These are phyloP conservation scores for Oligia strigilis DNA, from an alignment of 2,888 invertebrate species.

Conservation along the genomic window DNA sequence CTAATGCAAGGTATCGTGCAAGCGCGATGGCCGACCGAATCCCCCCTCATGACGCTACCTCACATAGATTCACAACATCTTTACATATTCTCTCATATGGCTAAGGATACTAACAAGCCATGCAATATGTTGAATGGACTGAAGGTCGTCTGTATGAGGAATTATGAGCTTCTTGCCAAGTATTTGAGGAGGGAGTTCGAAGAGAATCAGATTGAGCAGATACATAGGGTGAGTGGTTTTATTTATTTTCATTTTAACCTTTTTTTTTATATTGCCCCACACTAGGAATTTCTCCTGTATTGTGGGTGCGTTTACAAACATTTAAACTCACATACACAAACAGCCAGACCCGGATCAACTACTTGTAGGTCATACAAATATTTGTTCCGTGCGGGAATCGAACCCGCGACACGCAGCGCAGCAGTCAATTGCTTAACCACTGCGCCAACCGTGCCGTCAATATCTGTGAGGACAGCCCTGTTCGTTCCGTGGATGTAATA, in stretches of 20 bases:
- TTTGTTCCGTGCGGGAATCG: no score
- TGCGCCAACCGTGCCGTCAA: no score
- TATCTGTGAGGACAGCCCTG: no score
- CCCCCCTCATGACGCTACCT: slow-evolving; percentile 94
- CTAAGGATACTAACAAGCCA: slow-evolving; percentile 80
- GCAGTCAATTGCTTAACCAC: no score
- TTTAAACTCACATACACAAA: no score
- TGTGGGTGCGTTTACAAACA: no score
- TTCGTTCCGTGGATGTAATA: no score
- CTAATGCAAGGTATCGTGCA: slow-evolving; percentile 97
- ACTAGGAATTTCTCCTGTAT: no score
- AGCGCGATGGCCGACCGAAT: slow-evolving; percentile 95
- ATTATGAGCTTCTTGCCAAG: slow-evolving; percentile 91
- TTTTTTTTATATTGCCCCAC: no score
- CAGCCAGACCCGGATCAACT: no score
- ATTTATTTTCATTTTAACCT: not conserved
- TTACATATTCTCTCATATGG: slow-evolving; percentile 90
- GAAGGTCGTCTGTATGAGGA: slow-evolving; percentile 88
- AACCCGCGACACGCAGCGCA: no score
- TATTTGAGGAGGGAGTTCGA: slow-evolving; percentile 92
- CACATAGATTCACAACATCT: slow-evolving; percentile 92
- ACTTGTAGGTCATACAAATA: no score
- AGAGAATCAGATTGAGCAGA: slow-evolving; percentile 93
- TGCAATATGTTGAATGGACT: slow-evolving; percentile 90
- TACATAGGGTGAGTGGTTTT: slow-evolving; percentile 88